These are phyloP conservation scores for Phyllotreta cruciferae DNA, from an alignment of 2,888 invertebrate species.

Conservation along the genomic window DNA sequence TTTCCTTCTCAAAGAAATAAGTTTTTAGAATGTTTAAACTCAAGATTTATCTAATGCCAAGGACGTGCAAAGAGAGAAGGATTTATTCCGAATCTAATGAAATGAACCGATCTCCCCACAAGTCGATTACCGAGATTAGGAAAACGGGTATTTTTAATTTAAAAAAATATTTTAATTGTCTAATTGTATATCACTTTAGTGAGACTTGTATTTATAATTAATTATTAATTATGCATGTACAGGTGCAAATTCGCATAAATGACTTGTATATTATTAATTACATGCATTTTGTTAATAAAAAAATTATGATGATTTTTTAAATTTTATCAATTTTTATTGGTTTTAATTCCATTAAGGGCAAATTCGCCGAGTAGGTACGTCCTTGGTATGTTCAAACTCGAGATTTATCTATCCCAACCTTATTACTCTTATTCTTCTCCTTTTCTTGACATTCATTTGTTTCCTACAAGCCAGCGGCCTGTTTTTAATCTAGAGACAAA, in stretches of 20 bases:
- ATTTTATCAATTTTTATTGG: too few species aligned
- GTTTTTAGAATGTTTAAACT: conserved; percentile 48
- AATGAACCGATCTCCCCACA: too few species aligned
- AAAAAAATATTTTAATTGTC: too few species aligned
- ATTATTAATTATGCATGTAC: too few species aligned
- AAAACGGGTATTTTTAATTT: too few species aligned
- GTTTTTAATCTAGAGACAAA: conserved; percentile 60
- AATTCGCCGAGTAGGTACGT: not conserved
- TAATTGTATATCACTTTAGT: too few species aligned
- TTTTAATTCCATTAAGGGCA: conserved; percentile 22
- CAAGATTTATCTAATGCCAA: conserved; percentile 58
- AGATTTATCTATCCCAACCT: conserved; percentile 60
- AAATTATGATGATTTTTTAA: too few species aligned
- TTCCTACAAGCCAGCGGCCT: conserved; percentile 60
- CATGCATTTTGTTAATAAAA: too few species aligned
- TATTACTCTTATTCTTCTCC: conserved; percentile 59
- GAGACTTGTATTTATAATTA: too few species aligned
- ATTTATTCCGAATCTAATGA: not conserved
- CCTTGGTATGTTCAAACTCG: conserved; percentile 45
- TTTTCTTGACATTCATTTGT: conserved; percentile 59
- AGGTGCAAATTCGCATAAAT: too few species aligned
- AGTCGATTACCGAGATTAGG: too few species aligned
- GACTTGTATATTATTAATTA: too few species aligned
- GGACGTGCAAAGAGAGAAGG: not conserved
- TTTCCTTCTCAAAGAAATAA: conserved; percentile 45